Percentiles rank a stretch among this genome's conserved stretches.
phyloP scores from a whole-genome alignment of 2,113 vertebrate species.

The Serinus canaria region DNA sequence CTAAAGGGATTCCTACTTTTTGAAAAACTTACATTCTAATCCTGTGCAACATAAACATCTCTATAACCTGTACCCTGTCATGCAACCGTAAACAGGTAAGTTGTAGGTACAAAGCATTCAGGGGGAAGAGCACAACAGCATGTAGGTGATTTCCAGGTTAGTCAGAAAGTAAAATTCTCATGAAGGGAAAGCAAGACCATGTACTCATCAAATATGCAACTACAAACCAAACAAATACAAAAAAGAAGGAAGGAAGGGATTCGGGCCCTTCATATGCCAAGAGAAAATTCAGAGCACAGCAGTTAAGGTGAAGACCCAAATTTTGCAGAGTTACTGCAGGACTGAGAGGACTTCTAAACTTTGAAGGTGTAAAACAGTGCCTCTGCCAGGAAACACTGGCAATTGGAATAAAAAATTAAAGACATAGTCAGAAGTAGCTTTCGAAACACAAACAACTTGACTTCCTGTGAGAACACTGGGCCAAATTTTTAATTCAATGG shows the following conservation, averaged over 20 bases:
- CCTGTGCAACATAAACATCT: neutral
- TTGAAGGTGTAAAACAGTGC: neutral
- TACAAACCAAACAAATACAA: neutral
- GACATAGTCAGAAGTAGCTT: neutral
- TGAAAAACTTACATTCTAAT: neutral
- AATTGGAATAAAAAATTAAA: neutral
- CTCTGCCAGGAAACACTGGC: neutral
- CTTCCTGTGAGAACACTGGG: neutral
- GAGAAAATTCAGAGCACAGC: neutral
- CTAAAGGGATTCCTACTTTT: neutral
- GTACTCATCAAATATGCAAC: neutral
- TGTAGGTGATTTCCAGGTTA: neutral
- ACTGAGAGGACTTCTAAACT: neutral
- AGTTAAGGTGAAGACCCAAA: neutral
- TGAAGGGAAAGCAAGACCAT: neutral
- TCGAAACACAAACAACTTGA: neutral
- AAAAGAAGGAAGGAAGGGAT: neutral
- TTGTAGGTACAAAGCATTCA: neutral
- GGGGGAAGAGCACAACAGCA: neutral
- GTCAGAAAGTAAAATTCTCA: neutral
- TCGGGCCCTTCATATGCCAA: neutral
- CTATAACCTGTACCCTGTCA: neutral
- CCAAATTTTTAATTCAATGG: neutral
- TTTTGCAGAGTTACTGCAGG: neutral
- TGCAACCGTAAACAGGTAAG: rapidly evolving